A percentile compares a stretch with the other conserved stretches of the same genome.
phyloP scores from a whole-genome alignment of 2,797 vertebrate genomes.

The Phalloptychus januarius region DNA sequence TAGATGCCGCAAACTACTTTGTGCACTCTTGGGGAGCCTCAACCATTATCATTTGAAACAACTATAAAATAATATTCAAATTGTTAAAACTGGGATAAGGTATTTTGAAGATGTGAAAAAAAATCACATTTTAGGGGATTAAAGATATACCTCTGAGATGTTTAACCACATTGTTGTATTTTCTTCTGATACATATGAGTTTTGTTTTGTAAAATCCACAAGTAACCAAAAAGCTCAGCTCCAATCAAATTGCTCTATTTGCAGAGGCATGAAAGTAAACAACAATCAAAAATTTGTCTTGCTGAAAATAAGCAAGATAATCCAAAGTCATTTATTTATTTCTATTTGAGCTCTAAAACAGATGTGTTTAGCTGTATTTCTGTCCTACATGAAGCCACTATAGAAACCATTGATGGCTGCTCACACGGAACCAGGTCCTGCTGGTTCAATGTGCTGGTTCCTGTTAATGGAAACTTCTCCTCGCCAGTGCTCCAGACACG shows the following conservation, averaged over 20 bases:
- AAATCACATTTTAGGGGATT: neutral
- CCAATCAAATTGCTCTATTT: neutral
- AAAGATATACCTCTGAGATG: neutral
- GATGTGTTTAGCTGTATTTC: neutral
- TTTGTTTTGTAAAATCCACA: neutral
- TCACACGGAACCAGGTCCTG: neutral
- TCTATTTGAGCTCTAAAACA: neutral
- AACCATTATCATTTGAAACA: slow-evolving; percentile 19
- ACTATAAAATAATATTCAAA: neutral
- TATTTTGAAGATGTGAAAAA: neutral
- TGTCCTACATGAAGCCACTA: neutral
- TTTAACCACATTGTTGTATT: neutral
- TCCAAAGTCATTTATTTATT: neutral
- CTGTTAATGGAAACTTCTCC: neutral
- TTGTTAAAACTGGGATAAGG: neutral
- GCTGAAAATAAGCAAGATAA: neutral
- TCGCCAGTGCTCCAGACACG: slow-evolving; percentile 41
- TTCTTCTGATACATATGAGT: neutral
- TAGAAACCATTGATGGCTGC: neutral
- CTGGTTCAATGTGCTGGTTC: neutral
- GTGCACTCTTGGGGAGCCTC: slow-evolving; percentile 18
- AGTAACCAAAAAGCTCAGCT: neutral
- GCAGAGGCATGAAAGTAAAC: neutral
- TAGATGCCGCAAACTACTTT: slow-evolving; percentile 32
- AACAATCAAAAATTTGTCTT: neutral